A percentile compares a stretch with the other conserved stretches of the same genome.
Conservation (phyloP, 2,888 invertebrate species). For the Synanthedon tipuliformis region DNA sequence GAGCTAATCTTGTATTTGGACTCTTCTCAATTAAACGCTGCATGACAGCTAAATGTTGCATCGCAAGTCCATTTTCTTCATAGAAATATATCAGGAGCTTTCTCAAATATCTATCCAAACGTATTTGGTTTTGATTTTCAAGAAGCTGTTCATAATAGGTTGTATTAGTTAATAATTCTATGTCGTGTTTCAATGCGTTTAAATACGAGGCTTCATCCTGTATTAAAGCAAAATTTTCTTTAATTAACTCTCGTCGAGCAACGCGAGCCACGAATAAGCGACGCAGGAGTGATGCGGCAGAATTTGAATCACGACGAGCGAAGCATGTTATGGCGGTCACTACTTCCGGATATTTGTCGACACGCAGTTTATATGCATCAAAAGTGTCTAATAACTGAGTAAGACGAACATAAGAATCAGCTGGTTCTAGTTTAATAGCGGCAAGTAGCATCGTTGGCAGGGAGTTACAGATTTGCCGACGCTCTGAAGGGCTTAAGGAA, state of each 20-base stretch:
- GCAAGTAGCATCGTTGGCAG: neutral
- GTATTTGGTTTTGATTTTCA: neutral
- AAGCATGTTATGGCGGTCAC: conserved; percentile 16
- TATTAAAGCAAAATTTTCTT: conserved; percentile 22
- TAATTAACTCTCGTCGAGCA: conserved; percentile 29
- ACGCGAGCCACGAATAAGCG: conserved; percentile 23
- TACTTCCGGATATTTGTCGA: conserved; percentile 15
- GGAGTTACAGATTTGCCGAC: neutral
- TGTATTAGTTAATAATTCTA: neutral
- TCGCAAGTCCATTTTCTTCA: neutral
- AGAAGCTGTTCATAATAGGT: neutral
- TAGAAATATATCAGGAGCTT: neutral
- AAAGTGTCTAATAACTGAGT: conserved; percentile 23
- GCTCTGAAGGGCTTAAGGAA: neutral
- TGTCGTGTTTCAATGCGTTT: conserved; percentile 33
- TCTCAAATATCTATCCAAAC: neutral
- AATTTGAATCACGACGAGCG: conserved; percentile 14
- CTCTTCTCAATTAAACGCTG: neutral
- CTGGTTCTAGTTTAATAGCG: conserved; percentile 6
- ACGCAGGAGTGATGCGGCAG: conserved; percentile 15
- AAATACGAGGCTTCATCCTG: conserved; percentile 30
- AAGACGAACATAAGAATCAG: conserved; percentile 9
- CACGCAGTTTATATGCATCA: conserved; percentile 17
- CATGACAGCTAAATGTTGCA: neutral
- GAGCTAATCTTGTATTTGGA: neutral